Base-by-base conservation (phyloP, 2,113 vertebrate genomes). In the Aptenodytes forsteri region DNA sequence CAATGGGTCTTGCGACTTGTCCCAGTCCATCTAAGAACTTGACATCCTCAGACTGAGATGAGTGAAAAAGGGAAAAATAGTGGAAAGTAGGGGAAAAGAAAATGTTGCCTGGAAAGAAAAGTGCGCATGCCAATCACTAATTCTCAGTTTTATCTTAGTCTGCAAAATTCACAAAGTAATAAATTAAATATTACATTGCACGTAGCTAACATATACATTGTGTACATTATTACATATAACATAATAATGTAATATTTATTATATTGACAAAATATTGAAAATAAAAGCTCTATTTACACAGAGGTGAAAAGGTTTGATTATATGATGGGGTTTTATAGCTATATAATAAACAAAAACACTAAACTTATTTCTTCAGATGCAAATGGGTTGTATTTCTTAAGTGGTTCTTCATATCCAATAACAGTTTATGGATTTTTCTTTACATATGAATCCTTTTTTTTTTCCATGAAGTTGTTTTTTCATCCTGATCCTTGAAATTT, bases 151-250 rank as follows among this genome's bases (percentile, higher is more conserved):
- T 72, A 26, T 6, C 9, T 11, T 47, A 13, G 7, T 40, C 16
- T n/a, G 15, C 13, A 92, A 66, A 87, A 87, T 62, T 71, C 5
- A 16, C 5, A 15, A 6, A 23, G 3, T 32, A 71, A 38, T 50
- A 36, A 66, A n/a, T 46, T 59, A 64, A 77, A 75, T 34, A 21
- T 55, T 36, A 19, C 20, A 16, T 80, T 49, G 17, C 11, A 42
- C 0, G 1, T 40, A 55, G 6, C 7, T 87, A 49, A 29, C 0
- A 0, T 44, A 0, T 29, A 19, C 8, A 11, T 42, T 56, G 11
- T 2, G 0, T 47, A 17, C 6, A 13, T 47, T 36, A 25, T 44
- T 64, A 13, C 2, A 29, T 54, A 27, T 23, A 59, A 25, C 26
- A 17, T 42, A 13, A 52, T 21, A 49, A 58, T 8, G 5, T 25